A percentile compares a stretch with the other conserved stretches of the same genome.
phyloP scores from a whole-genome alignment of 2,113 vertebrate genomes.

The Cnemophilus loriae region DNA sequence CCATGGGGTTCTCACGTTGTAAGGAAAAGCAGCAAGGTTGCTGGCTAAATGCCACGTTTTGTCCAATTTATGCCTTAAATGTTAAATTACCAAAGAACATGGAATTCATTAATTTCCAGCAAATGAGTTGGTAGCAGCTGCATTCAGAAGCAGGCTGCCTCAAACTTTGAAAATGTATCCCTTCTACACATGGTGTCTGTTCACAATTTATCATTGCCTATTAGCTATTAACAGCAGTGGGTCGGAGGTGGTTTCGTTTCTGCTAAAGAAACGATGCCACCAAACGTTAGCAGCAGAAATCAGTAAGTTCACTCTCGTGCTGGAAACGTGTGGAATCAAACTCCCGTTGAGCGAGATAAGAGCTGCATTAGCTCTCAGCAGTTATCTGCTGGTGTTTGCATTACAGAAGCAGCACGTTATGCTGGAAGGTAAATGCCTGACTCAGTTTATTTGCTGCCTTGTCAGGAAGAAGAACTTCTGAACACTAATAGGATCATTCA shows the following conservation, averaged over 20 bases:
- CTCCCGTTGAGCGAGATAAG: conserved; percentile 50
- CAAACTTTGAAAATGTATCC: neutral
- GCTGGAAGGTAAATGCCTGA: conserved; percentile 27
- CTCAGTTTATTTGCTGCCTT: conserved; percentile 48
- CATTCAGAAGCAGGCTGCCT: neutral
- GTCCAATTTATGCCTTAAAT: neutral
- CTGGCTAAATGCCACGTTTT: neutral
- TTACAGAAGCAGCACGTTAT: conserved; percentile 21
- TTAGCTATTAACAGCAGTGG: neutral
- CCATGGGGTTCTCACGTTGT: neutral
- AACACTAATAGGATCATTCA: conserved; percentile 1
- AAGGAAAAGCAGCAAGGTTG: neutral
- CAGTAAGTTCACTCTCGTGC: neutral
- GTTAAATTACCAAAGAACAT: neutral
- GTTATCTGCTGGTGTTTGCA: conserved; percentile 25
- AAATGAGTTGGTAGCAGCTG: neutral
- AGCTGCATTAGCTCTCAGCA: conserved; percentile 38
- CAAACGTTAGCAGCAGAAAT: conserved; percentile 39
- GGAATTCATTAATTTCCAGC: neutral
- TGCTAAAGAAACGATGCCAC: conserved; percentile 23
- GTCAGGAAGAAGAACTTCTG: conserved; percentile 38
- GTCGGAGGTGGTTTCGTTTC: neutral
- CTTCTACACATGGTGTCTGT: neutral
- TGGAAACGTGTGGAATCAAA: conserved; percentile 21
- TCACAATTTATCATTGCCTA: neutral